Evolutionary conservation across 2,797 vertebrate genomes (phyloP), one percentile per base, ranked within the genome.

Genomic region (Remorina albescens): DNA sequence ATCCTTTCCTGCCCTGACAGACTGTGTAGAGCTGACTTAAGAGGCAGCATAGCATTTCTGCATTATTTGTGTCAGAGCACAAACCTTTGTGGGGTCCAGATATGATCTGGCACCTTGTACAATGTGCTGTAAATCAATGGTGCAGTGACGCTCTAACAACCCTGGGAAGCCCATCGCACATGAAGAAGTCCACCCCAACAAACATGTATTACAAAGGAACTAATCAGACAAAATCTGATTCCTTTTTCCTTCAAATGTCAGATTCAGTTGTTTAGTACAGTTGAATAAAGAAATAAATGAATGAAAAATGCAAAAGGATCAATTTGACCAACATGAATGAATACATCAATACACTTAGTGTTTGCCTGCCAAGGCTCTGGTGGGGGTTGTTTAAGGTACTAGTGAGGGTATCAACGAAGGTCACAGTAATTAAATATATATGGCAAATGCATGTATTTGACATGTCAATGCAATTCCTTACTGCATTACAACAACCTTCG

Each of bases 1-100:
- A 36, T 50, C 62, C 42, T 57, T 68, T 57, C 78, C 84, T 70
- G 60, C 77, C 71, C 71, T 42, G 55, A 60, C 53, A 67, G 46
- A 83, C 65, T 59, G 54, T 76, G 68, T 64, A 26, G 58, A 79
- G 67, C 74, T 78, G 37, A 63, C 23, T 2, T 58, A 67, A 41
- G 66, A 39, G 67, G 23, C 5, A 3, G 5, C 1, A 3, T 3
- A 12, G 8, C 11, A 47, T 39, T 74, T 34, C 30, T 64, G n/a
- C 18, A 60, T 50, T 55, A 64, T 67, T 36, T 51, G 50, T 12
- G 23, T 56, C 16, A 25, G n/a, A 26, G 1, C 19, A n/a, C n/a
- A n/a, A 37, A 44, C 56, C 16, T 69, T 63, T 67, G 34, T 47
- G 23, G 46, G 26, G 50, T 39, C 56, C 21, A 57, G 32, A 28